Conservation (phyloP, 1,140 invertebrate genomes). For the Steinernema khuongi region DNA sequence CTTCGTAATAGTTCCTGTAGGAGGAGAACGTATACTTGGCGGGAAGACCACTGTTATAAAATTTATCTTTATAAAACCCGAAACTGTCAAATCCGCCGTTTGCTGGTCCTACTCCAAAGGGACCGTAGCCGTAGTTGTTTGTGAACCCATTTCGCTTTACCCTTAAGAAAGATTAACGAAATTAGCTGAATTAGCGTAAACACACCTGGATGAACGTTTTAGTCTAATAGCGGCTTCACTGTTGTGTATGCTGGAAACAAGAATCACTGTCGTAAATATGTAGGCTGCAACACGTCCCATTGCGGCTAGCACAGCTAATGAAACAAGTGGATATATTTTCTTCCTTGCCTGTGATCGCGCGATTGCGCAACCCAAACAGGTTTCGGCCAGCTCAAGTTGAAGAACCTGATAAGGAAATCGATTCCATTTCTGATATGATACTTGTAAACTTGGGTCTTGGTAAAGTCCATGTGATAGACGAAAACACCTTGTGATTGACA, state of each 20-base stretch:
- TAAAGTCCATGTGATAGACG: neutral
- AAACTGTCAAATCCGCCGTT: conserved; percentile 44
- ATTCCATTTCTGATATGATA: too few species aligned
- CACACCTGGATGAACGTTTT: neutral
- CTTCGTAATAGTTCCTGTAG: conserved; percentile 45
- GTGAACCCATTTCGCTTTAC: conserved; percentile 43
- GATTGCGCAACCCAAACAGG: conserved; percentile 10
- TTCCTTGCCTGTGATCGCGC: neutral
- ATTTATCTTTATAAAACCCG: conserved; percentile 45
- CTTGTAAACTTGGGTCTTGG: neutral
- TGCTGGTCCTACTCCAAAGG: conserved; percentile 38
- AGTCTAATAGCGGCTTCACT: neutral
- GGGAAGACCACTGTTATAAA: conserved; percentile 42
- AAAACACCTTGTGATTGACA: neutral
- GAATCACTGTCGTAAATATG: neutral
- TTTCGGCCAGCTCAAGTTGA: neutral
- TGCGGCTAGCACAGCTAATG: neutral
- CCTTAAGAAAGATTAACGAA: conserved; percentile 19
- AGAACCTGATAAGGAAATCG: neutral
- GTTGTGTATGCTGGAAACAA: neutral
- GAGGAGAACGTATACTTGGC: conserved; percentile 37
- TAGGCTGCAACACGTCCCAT: neutral
- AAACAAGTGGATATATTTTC: neutral
- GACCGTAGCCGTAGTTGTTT: conserved; percentile 45
- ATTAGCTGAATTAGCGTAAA: neutral